Conservation (phyloP, 2,888 invertebrate genomes). For the Ophioninae sp. region DNA sequence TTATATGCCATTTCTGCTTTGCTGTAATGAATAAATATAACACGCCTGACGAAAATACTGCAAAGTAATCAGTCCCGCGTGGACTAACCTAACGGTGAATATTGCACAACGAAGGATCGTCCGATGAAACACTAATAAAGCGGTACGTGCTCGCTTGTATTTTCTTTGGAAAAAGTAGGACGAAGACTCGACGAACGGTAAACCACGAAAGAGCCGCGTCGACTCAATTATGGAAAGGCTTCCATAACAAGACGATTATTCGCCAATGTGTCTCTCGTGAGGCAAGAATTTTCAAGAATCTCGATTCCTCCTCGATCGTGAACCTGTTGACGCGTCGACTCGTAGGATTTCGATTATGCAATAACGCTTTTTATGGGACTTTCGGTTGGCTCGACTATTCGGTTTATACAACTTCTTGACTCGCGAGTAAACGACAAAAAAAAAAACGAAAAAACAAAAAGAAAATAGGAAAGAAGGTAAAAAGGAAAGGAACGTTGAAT, state of each 20-base stretch:
- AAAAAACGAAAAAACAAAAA: neutral
- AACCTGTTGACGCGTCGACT: slow-evolving; percentile 13
- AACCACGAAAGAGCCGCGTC: neutral
- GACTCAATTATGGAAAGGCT: slow-evolving; percentile 19
- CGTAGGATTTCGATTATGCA: slow-evolving; percentile 37
- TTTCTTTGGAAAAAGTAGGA: slow-evolving; percentile 24
- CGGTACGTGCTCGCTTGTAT: slow-evolving; percentile 14
- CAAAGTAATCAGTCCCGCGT: neutral
- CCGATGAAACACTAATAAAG: slow-evolving; percentile 20
- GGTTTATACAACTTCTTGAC: slow-evolving; percentile 19
- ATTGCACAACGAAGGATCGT: slow-evolving; percentile 17
- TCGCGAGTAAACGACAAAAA: neutral
- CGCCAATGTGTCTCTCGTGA: slow-evolving; percentile 29
- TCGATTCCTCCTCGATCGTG: slow-evolving; percentile 15
- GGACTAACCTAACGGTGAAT: slow-evolving; percentile 15
- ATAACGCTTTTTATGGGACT: slow-evolving; percentile 45
- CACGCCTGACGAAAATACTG: too few species aligned
- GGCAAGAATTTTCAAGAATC: slow-evolving; percentile 46
- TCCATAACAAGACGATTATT: slow-evolving; percentile 18
- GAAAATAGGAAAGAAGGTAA: neutral
- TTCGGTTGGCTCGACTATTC: slow-evolving; percentile 52
- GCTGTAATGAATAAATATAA: too few species aligned
- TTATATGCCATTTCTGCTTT: too few species aligned
- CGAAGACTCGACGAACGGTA: neutral
- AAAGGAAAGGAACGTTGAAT: neutral